These are phyloP conservation scores for Athalia rosae DNA, from an alignment of 2,888 invertebrate species.

Conservation along the genomic window DNA sequence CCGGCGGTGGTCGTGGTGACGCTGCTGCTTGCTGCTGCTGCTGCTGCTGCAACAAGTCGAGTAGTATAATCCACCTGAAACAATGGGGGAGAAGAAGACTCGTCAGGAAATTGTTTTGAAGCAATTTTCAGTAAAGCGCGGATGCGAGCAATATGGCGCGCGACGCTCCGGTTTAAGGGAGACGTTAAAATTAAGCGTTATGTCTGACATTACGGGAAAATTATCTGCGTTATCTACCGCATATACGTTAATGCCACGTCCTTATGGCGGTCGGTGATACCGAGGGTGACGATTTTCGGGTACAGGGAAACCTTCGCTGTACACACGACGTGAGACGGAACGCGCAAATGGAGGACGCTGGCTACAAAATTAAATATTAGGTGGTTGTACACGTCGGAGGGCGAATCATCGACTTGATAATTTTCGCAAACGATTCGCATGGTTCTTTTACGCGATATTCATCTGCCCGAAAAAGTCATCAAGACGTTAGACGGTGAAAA, in stretches of 20 bases:
- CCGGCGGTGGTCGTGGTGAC: not conserved
- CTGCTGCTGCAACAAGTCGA: slow-evolving; percentile 25
- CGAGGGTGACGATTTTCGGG: not conserved
- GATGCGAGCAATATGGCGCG: slow-evolving; percentile 33
- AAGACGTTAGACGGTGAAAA: no score
- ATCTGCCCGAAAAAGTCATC: no score
- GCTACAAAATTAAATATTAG: no score
- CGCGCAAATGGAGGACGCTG: no score
- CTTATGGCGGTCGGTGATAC: slow-evolving; percentile 50
- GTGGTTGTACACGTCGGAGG: no score
- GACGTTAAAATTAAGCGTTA: slow-evolving; percentile 61
- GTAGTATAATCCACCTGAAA: slow-evolving; percentile 44
- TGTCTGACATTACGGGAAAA: slow-evolving; percentile 61
- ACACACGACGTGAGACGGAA: no score
- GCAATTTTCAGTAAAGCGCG: slow-evolving; percentile 43
- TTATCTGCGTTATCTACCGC: slow-evolving; percentile 58
- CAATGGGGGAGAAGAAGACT: slow-evolving; percentile 22
- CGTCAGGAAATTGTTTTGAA: slow-evolving; percentile 23
- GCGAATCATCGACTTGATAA: no score
- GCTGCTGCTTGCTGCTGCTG: not conserved
- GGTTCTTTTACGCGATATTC: no score
- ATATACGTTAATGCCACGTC: slow-evolving; percentile 40
- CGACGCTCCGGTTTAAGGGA: slow-evolving; percentile 38
- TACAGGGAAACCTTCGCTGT: no score
- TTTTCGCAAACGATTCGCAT: no score